Evolutionary conservation across 2,888 invertebrate genomes (phyloP).

Genomic region (Pristionchus exspectatus): DNA sequence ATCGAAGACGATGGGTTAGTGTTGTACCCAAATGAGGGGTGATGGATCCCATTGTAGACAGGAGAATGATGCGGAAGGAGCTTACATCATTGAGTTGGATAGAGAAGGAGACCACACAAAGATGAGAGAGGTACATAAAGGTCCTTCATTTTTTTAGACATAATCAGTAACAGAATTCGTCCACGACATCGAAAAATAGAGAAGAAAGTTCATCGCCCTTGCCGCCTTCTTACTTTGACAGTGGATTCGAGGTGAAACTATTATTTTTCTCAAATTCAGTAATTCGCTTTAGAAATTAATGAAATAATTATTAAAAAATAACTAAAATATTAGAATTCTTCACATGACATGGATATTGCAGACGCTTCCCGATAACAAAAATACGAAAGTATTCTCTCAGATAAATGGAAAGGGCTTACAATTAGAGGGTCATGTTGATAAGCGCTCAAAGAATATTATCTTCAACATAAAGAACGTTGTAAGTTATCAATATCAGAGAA

Average conservation of each 20-base stretch:
- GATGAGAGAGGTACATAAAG: slow-evolving; percentile 13
- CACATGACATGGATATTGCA: not conserved
- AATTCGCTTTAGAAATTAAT: too few relatives aligned
- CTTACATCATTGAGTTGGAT: slow-evolving; percentile 6
- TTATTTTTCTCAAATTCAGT: too few relatives aligned
- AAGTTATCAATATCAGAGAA: not conserved
- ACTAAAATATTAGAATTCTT: too few relatives aligned
- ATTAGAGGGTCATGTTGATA: not conserved
- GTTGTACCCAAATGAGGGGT: not conserved
- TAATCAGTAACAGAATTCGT: not conserved
- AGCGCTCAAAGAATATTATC: not conserved
- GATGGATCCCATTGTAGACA: not conserved
- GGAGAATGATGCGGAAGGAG: not conserved
- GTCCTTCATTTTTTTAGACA: too few relatives aligned
- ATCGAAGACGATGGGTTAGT: slow-evolving; percentile 18
- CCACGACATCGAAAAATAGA: not conserved
- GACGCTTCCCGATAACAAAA: not conserved
- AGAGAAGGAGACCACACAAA: not conserved
- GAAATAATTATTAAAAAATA: too few relatives aligned
- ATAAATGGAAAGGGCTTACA: not conserved
- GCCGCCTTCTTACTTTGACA: not conserved
- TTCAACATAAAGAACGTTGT: slow-evolving; percentile 3
- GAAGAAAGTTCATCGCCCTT: not conserved
- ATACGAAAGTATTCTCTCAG: not conserved
- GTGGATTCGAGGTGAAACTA: not conserved